Percentiles rank a stretch among this genome's conserved stretches.
phyloP scores from a whole-genome alignment of 2,888 invertebrate genomes.

The Callyntrura guangdongensis region DNA sequence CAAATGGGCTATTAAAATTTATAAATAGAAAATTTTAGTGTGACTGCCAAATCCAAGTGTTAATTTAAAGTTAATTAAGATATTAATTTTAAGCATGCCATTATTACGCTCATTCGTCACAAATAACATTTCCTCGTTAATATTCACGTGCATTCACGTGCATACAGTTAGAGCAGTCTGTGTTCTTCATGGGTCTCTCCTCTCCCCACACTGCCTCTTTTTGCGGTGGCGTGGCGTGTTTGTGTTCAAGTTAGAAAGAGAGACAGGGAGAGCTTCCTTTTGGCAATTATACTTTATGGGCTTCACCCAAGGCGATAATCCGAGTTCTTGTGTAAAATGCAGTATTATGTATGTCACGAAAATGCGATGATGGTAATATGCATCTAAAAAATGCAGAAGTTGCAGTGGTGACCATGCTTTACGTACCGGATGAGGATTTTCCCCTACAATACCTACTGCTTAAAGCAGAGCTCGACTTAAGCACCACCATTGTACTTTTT shows the following conservation, averaged over 20 bases:
- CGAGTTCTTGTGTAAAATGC: conserved; percentile 26
- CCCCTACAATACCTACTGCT: not conserved
- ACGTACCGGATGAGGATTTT: conserved; percentile 40
- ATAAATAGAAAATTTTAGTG: not conserved
- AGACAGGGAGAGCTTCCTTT: conserved; percentile 4
- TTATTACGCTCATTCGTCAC: not conserved
- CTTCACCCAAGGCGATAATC: conserved; percentile 51
- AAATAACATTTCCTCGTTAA: not conserved
- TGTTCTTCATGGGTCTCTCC: not conserved
- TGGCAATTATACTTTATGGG: conserved; percentile 45
- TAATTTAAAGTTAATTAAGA: conserved; percentile 52
- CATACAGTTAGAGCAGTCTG: too few relatives aligned
- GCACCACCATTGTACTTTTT: too few relatives aligned
- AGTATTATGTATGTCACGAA: conserved; percentile 44
- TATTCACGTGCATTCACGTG: not conserved
- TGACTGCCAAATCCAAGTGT: conserved; percentile 5
- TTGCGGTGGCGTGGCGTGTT: not conserved
- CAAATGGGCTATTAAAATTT: not conserved
- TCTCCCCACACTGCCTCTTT: not conserved
- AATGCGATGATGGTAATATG: conserved; percentile 1
- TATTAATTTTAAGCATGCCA: conserved; percentile 40
- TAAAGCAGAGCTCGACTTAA: not conserved
- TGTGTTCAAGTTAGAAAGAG: not conserved
- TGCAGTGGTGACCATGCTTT: not conserved
- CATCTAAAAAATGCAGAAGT: not conserved